Base-by-base conservation (phyloP, 2,888 invertebrate genomes). In the Emmelina monodactyla region DNA sequence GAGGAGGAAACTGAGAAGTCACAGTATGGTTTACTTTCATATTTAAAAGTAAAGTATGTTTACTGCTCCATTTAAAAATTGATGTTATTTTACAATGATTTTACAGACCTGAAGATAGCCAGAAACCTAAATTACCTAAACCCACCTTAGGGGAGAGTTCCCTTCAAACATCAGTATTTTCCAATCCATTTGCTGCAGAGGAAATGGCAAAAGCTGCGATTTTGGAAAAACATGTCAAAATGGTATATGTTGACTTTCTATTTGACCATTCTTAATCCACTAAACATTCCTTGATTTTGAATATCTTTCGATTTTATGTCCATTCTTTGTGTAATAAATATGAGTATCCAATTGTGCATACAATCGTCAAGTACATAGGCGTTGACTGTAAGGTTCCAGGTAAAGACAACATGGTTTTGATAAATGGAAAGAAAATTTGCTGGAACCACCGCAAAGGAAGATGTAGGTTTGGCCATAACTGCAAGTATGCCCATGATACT, bases 371-470 rank as follows among this genome's bases (percentile, higher is more conserved):
- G 81, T 81, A 81, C 80, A 81, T 79, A 68, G 78, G 68, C 64
- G 54, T 58, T 76, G 63, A 79, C 72, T 80, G 75, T 70, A 78
- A 82, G 82, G 87, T 49, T 84, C 83, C 60, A 83, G 84, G 76
- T 43, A 86, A 86, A 61, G 86, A 86, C 45, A 86, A 87, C 55
- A 85, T 87, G n/a, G 85, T 86, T 50, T 86, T 87, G 68, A 91
- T 92, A 49, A 93, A 93, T 58, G 93, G 92, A 0, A 91, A 89
- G 53, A 91, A 90, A 61, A 89, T 95, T 41, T 96, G 96, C 66
- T 95, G 93, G 92, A 95, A 93, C 69, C 93, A 94, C 61, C 83
- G 92, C 22, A 94, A 93, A 61, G 94, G 95, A 1, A 84, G 89
- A 16, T 96, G 96, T 62, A 83, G 92, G 33, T 94, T 94, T 69